Evolutionary conservation across 2,888 invertebrate genomes (phyloP), one percentile per base, ranked within the genome.

Genomic region (Lapara coniferarum): DNA sequence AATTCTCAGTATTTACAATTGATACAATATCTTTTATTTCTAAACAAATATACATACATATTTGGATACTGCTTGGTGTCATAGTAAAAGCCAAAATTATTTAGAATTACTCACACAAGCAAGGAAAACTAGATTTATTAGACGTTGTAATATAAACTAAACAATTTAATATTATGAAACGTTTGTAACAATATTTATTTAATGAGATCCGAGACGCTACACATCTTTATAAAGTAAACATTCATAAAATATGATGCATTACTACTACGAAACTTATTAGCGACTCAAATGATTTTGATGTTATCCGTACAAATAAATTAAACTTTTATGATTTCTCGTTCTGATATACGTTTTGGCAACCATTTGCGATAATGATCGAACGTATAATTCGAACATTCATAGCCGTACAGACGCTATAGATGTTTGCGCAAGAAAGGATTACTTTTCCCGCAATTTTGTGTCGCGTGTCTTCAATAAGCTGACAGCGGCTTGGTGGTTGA

Each of bases 151-250:
- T 46, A 49, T 19, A 25, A 12, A 25, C 10, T 44, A 16, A 59
- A 10, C 46, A 13, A 19, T 19, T 46, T 46, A 37, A 49, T 13
- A 10, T 46, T 59, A 58, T 46, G 44, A 46, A 59, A 55, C 12
- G 59, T n/a, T n/a, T 37, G n/a, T 59, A 46, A 49, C 19, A 63
- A 49, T 63, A 63, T 63, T 63, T 63, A 63, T 63, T 63, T 63
- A 63, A 49, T 46, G 63, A 46, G 19, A 19, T 55, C 53, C 59
- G 44, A 63, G 63, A 49, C 63, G 57, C 14, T 37, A 16, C 25
- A 19, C 13, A 49, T 46, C 44, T 59, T 12, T 19, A 0, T 19
- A 49, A 13, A 13, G 49, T 49, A 63, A 63, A 57, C 14, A 57
- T 30, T 49, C 49, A 63, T 1, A 49, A 53, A 19, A 63, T 19